These are phyloP conservation scores for Octomys mimax DNA, from an alignment of 2,797 vertebrate species.

Conservation along the genomic window DNA sequence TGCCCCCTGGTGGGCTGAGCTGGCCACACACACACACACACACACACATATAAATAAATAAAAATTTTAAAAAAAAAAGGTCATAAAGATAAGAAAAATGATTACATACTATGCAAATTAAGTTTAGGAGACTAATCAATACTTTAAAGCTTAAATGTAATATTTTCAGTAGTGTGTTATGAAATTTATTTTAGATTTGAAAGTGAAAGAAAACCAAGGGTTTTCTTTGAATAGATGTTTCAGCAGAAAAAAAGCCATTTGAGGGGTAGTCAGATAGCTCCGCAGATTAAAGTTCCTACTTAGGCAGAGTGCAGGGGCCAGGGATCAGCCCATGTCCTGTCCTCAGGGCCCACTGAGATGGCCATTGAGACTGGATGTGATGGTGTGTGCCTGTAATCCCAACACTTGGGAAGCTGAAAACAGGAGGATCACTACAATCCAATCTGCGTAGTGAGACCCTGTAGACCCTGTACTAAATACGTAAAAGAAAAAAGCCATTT, in stretches of 20 bases:
- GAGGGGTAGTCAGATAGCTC: too few species aligned
- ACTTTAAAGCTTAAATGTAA: constrained; percentile 29
- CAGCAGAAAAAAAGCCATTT: neutral
- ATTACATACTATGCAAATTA: constrained; percentile 16
- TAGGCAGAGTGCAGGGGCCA: too few species aligned
- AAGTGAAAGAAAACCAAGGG: constrained; percentile 32
- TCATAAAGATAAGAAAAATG: neutral
- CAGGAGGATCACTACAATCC: too few species aligned
- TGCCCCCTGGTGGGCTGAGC: rapidly evolving
- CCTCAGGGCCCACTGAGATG: too few species aligned
- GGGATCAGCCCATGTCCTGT: too few species aligned
- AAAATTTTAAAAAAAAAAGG: too few species aligned
- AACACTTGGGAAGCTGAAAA: too few species aligned
- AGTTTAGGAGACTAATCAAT: neutral
- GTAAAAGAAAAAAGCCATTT: neutral
- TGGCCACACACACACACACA: rapidly evolving
- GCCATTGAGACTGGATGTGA: too few species aligned
- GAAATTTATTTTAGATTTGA: constrained; percentile 61
- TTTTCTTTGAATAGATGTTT: neutral
- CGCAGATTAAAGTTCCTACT: neutral
- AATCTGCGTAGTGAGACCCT: too few species aligned
- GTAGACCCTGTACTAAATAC: too few species aligned
- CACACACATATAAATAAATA: too few species aligned
- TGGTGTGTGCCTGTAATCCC: too few species aligned
- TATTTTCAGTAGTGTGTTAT: neutral